Conservation (phyloP, 1,140 invertebrate species). For the Triops longicaudatus region DNA sequence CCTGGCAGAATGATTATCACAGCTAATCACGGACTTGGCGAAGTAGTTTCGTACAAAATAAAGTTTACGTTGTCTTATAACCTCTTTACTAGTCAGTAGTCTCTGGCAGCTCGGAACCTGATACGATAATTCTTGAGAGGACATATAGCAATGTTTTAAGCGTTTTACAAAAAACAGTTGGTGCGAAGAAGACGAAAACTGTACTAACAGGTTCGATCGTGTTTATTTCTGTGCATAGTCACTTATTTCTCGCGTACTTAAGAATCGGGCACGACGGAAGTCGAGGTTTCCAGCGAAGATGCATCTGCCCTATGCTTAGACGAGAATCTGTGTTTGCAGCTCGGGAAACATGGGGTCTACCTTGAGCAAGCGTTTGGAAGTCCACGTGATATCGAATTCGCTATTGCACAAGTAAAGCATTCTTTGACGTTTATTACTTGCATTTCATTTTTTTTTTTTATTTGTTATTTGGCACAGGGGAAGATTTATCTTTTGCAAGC, state of each 20-base stretch:
- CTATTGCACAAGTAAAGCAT: constrained; percentile 44
- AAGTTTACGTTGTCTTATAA: constrained; percentile 23
- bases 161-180: constrained; percentile 44
- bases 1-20: constrained; percentile 58
- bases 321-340: constrained; percentile 29
- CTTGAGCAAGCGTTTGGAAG: constrained; percentile 56
- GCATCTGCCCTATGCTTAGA: constrained; percentile 30
- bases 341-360: constrained; percentile 43
- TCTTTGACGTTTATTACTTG: neutral
- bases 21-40: constrained; percentile 71
- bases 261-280: constrained; percentile 37
- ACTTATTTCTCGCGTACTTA: constrained; percentile 34
- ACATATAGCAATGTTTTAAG: constrained; percentile 42
- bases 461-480: constrained; percentile 37
- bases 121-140: constrained; percentile 54
- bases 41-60: constrained; percentile 44
- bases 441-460: neutral
- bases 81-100: constrained; percentile 47
- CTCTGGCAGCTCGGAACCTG: constrained; percentile 61
- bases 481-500: constrained; percentile 58
- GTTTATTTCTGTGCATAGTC: too few species aligned
- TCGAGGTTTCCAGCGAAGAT: constrained; percentile 30
- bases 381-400: constrained; percentile 68
- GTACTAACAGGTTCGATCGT: constrained; percentile 35
- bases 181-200: constrained; percentile 50